phyloP scores from a whole-genome alignment of 2,888 invertebrate genomes.

The Drosophila aldrichi region DNA sequence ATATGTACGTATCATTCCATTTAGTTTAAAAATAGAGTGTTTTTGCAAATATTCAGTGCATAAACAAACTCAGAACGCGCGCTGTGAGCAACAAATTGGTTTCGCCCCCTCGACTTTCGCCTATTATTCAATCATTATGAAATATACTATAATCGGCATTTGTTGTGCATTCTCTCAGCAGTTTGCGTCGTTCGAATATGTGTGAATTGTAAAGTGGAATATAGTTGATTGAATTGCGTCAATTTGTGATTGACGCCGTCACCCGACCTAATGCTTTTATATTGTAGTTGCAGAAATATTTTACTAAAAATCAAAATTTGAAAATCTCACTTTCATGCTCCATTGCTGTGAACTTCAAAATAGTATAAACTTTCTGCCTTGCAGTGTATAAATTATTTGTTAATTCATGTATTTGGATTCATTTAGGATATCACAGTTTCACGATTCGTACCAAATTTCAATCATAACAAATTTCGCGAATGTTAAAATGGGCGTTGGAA shows the following conservation, averaged over 20 bases:
- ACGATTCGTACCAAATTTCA: slow-evolving; percentile 16
- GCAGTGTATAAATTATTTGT: slow-evolving; percentile 7
- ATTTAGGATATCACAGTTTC: not conserved
- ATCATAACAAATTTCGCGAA: slow-evolving; percentile 12
- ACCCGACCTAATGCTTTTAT: no score
- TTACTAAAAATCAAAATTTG: not conserved
- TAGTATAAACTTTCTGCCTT: not conserved
- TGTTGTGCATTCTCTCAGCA: not conserved
- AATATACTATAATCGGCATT: not conserved
- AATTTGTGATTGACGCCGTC: not conserved
- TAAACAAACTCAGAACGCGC: not conserved
- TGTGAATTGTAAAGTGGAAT: not conserved
- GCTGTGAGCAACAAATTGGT: not conserved
- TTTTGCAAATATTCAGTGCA: not conserved
- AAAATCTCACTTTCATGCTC: not conserved
- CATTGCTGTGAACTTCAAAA: slow-evolving; percentile 32
- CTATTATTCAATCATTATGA: slow-evolving; percentile 4
- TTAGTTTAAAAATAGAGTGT: not conserved
- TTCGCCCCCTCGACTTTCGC: not conserved
- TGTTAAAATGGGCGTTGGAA: slow-evolving; percentile 59
- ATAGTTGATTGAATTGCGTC: not conserved
- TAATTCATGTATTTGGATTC: slow-evolving; percentile 15
- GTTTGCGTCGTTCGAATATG: not conserved
- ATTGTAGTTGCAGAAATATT: not conserved
- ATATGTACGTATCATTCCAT: not conserved